Base-by-base conservation (phyloP, 2,888 invertebrate genomes). In the Gastracanthus pulcherrimus region DNA sequence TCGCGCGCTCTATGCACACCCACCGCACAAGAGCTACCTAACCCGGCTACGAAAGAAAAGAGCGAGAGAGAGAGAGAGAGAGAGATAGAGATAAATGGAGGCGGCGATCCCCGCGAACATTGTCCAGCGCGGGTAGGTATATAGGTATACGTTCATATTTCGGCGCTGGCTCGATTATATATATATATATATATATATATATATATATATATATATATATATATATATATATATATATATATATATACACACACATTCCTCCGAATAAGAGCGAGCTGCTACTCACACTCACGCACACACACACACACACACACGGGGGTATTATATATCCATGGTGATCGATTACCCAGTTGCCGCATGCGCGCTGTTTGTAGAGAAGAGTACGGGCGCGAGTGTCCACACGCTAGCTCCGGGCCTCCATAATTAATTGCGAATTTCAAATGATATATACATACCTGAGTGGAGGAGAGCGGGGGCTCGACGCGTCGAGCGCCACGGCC, bases 351-450 rank as follows among this genome's bases (percentile, higher is more conserved):
- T 38, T 16, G 9, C 60, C 34, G 64, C 36, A 36, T 51, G 38
- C 9, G 29, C 13, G 45, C 19, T 64, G 64, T 72, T 79, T 66
- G 36, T 66, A 64, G 74, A 66, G 26, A 41, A 70, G 64, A 48
- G 23, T 19, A 4, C 19, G n/a, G 4, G 11, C 31, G 19, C 58
- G 19, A 45, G 38, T 62, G 38, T 70, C 62, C 70, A 58, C 58
- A 71, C 16, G 19, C 13, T 2, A 1, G 29, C 51, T n/a, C n/a
- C n/a, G 3, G 36, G 11, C 9, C 38, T 67, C 19, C 38, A 69
- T 80, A 80, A 80, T 80, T 80, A 80, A 80, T 80, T 69, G 74
- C 74, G 38, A 80, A 75, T 80, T 80, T 69, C 38, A 58, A n/a
- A 29, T 79, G 72, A 71, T 74, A 5, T 34, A 74, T 70, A 45